phyloP scores from a whole-genome alignment of 2,113 vertebrate species.

The Eublepharis macularius region DNA sequence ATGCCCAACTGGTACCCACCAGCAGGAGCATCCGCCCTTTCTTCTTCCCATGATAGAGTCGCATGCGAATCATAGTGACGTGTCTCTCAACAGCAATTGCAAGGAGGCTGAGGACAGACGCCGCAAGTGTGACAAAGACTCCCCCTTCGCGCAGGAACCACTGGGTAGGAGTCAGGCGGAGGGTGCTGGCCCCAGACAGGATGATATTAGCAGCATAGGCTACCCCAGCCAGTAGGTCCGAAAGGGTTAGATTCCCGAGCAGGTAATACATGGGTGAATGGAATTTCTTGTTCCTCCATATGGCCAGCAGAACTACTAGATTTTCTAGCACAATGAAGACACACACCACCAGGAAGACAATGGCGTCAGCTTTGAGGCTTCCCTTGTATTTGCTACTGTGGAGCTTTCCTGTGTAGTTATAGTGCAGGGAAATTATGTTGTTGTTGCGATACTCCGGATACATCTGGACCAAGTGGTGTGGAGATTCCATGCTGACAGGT shows the following conservation, averaged over 20 bases:
- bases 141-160: constrained; percentile 90
- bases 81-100: constrained; percentile 91
- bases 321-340: constrained; percentile 87
- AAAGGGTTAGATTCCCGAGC: constrained; percentile 87
- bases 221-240: constrained; percentile 87
- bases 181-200: constrained; percentile 84
- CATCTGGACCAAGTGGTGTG: background rate
- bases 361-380: constrained; percentile 75
- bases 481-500: background rate
- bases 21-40: constrained; percentile 81
- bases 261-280: constrained; percentile 91
- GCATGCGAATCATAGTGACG: constrained; percentile 87
- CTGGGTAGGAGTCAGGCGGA: constrained; percentile 82
- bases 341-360: constrained; percentile 83
- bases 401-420: constrained; percentile 90
- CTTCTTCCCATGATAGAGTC: constrained; percentile 79
- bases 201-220: constrained; percentile 89
- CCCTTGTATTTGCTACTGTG: constrained; percentile 75
- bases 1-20: constrained; percentile 83
- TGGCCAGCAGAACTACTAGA: constrained; percentile 82
- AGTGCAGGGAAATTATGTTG: constrained; percentile 78
- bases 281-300: constrained; percentile 90
- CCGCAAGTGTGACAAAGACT: constrained; percentile 86
- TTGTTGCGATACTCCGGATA: constrained; percentile 48
- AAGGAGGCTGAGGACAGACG: constrained; percentile 86